Conservation (phyloP, 2,888 invertebrate species). For the Cephus pygmeus region DNA sequence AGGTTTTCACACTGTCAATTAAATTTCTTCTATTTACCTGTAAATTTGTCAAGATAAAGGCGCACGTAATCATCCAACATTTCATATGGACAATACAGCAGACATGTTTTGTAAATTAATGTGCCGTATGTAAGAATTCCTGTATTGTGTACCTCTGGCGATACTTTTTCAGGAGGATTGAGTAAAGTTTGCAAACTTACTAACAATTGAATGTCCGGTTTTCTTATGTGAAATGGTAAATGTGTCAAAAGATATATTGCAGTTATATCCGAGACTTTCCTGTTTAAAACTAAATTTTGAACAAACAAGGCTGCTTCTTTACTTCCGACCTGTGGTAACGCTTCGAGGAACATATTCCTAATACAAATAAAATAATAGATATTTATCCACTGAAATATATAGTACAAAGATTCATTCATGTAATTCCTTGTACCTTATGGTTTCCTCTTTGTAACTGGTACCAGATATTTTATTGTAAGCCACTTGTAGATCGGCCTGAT, state of each 20-base stretch:
- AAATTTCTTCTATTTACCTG: conserved; percentile 67
- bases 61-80: conserved; percentile 78
- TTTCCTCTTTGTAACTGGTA: conserved; percentile 81
- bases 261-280: conserved; percentile 74
- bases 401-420: not conserved
- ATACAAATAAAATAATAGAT: conserved; percentile 20
- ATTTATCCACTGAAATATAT: not conserved
- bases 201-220: conserved; percentile 68
- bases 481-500: conserved; percentile 56
- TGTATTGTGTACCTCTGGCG: conserved; percentile 73
- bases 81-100: conserved; percentile 70
- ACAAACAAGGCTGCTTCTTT: conserved; percentile 75
- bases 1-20: not conserved
- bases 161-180: conserved; percentile 60
- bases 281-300: conserved; percentile 72
- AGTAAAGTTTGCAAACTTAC: conserved; percentile 71
- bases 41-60: conserved; percentile 77
- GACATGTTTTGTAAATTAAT: conserved; percentile 73
- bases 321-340: conserved; percentile 77
- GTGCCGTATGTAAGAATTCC: conserved; percentile 79
- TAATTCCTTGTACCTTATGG: conserved; percentile 67
- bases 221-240: conserved; percentile 77
- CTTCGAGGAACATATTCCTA: conserved; percentile 78
- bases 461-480: conserved; percentile 67
- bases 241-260: conserved; percentile 75